Evolutionary conservation across 2,797 vertebrate genomes (phyloP).

Genomic region (Falco cherrug): DNA sequence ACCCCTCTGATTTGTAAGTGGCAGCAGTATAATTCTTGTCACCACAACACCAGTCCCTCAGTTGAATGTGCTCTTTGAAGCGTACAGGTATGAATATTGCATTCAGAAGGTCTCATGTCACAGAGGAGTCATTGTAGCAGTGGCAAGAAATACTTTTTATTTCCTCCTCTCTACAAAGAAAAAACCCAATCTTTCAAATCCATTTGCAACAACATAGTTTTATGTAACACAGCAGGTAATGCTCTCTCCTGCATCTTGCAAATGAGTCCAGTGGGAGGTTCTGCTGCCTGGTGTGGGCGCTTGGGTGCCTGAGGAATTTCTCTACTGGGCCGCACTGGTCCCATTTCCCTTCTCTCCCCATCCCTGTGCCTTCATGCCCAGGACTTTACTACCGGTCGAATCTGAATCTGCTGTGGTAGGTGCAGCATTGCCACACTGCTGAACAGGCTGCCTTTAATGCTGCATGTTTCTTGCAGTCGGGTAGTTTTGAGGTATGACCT

Average conservation of each 20-base stretch:
- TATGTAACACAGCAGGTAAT: neutral
- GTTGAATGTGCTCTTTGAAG: neutral
- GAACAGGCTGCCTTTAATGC: neutral
- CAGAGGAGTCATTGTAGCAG: neutral
- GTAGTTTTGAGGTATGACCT: neutral
- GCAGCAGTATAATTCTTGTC: neutral
- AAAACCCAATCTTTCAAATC: neutral
- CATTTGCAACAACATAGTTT: neutral
- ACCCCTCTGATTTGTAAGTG: neutral
- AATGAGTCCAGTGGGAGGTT: neutral
- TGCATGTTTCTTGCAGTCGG: neutral
- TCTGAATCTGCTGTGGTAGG: neutral
- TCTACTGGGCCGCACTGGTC: neutral
- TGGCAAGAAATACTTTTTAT: neutral
- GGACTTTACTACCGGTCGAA: neutral
- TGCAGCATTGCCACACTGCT: neutral
- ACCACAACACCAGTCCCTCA: neutral
- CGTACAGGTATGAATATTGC: neutral
- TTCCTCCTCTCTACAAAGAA: neutral
- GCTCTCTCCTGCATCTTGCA: neutral
- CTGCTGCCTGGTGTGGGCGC: neutral
- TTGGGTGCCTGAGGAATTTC: neutral
- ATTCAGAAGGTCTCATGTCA: neutral
- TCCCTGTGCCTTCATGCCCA: neutral
- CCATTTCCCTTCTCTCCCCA: neutral